phyloP scores from a whole-genome alignment of 2,113 vertebrate species.

The Todiramphus chloris region DNA sequence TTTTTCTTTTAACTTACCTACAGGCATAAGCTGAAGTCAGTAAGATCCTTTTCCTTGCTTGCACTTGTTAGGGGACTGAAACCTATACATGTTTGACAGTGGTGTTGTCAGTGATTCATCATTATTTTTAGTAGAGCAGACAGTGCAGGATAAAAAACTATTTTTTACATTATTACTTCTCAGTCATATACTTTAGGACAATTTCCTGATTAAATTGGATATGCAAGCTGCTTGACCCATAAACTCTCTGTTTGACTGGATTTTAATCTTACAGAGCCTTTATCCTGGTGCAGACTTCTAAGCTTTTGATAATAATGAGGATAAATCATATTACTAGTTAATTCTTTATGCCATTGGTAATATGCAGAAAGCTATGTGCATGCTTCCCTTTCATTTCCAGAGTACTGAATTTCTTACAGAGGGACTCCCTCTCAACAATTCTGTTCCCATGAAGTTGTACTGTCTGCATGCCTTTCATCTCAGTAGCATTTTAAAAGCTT shows the following conservation, averaged over 20 bases:
- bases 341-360: not conserved
- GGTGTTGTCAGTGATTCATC: not conserved
- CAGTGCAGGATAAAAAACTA: not conserved
- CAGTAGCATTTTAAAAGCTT: not conserved
- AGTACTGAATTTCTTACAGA: not conserved
- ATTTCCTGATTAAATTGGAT: not conserved
- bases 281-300: not conserved
- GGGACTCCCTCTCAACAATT: not conserved
- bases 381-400: not conserved
- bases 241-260: not conserved
- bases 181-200: not conserved
- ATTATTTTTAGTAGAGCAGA: not conserved
- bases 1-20: not conserved
- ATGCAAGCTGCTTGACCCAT: not conserved
- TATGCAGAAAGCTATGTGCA: not conserved
- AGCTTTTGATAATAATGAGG: not conserved
- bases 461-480: not conserved
- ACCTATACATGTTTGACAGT: not conserved
- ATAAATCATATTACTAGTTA: not conserved
- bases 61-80: not conserved
- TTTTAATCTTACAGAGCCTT: not conserved
- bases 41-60: not conserved
- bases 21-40: not conserved
- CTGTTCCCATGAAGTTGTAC: not conserved
- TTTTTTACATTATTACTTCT: not conserved